Conservation (phyloP, 2,888 invertebrate species). For the Emmelina monodactyla region DNA sequence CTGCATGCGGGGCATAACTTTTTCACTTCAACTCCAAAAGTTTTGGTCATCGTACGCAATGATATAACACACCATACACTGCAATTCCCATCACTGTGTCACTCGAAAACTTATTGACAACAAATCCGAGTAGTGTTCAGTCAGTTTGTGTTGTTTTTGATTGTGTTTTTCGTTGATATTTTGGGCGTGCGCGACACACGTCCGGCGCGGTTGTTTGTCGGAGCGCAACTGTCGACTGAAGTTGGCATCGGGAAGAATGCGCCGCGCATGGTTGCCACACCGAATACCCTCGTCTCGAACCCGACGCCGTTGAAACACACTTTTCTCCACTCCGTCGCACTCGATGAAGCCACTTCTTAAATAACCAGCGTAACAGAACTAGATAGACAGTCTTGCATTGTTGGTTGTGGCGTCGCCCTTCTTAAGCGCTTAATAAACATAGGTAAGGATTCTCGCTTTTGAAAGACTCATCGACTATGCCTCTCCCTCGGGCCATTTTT, state of each 20-base stretch:
- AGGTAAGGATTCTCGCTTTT: constrained; percentile 42
- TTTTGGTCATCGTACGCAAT: constrained; percentile 54
- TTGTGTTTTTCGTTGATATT: constrained; percentile 53
- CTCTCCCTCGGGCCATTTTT: constrained; percentile 32
- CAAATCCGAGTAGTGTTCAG: constrained; percentile 30
- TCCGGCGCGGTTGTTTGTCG: constrained; percentile 37
- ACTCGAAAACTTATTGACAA: constrained; percentile 20
- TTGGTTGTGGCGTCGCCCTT: constrained; percentile 56
- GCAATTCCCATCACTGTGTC: constrained; percentile 44
- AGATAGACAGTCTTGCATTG: constrained; percentile 60
- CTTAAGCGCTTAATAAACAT: constrained; percentile 29
- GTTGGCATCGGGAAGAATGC: constrained; percentile 59
- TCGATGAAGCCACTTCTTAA: constrained; percentile 29
- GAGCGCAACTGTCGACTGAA: constrained; percentile 55
- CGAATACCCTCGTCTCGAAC: constrained; percentile 45
- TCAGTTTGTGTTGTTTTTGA: constrained; percentile 49
- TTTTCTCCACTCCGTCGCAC: constrained; percentile 23
- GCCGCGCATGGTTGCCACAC: constrained; percentile 63
- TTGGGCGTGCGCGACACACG: constrained; percentile 31
- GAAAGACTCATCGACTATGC: constrained; percentile 36
- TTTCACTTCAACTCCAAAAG: constrained; percentile 42
- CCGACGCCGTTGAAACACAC: constrained; percentile 40
- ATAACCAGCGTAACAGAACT: constrained; percentile 49
- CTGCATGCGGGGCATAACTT: constrained; percentile 58
- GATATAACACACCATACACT: constrained; percentile 23